Evolutionary conservation across 2,113 vertebrate genomes (phyloP).

Genomic region (Ovis canadensis): DNA sequence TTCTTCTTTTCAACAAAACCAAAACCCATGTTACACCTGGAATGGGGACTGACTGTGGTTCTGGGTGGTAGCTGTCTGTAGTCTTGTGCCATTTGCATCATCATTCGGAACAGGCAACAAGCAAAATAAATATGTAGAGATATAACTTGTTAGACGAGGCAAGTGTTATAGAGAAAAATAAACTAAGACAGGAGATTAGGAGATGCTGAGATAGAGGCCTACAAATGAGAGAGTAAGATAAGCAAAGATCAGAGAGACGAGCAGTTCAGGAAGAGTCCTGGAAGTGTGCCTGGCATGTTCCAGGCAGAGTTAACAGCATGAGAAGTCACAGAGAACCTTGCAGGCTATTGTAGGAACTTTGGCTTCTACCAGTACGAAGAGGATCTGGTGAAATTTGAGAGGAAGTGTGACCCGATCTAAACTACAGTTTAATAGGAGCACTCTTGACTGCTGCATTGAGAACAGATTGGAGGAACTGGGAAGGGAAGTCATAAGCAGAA

Average conservation of each 20-base stretch:
- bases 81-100: not conserved
- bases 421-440: not conserved
- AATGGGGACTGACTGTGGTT: not conserved
- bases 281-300: not conserved
- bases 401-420: not conserved
- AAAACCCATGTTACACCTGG: not conserved
- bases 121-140: not conserved
- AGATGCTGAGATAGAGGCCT: not conserved
- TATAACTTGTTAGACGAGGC: not conserved
- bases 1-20: not conserved
- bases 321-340: not conserved
- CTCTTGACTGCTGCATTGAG: not conserved
- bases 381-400: not conserved
- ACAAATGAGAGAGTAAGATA: not conserved
- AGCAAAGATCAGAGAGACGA: not conserved
- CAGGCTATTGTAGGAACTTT: not conserved
- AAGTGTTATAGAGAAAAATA: not conserved
- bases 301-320: not conserved
- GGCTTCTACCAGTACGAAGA: not conserved
- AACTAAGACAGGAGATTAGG: not conserved
- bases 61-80: too few species aligned
- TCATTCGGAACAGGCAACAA: not conserved
- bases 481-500: not conserved
- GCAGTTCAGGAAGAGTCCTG: not conserved
- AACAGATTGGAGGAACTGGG: not conserved